These are phyloP conservation scores for Phyllostomus hastatus DNA, from an alignment of 2,113 vertebrate species.

Conservation along the genomic window DNA sequence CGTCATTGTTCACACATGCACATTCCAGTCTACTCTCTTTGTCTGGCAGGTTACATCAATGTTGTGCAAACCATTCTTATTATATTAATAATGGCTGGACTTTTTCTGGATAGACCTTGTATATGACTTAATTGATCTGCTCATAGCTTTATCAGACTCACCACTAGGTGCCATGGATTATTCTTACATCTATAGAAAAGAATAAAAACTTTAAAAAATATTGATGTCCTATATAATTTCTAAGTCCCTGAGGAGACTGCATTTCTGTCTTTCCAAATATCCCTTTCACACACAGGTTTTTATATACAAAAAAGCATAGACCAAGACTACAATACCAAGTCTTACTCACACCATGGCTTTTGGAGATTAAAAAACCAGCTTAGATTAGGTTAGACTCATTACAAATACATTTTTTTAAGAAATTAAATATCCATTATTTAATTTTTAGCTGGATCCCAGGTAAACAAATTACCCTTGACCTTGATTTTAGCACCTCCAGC, in stretches of 20 bases:
- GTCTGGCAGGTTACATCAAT: too few relatives aligned
- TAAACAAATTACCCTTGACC: background rate
- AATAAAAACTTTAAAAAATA: conserved; percentile 1
- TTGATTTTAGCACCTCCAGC: background rate
- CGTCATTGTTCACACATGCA: too few relatives aligned
- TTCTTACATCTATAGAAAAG: background rate
- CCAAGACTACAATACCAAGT: background rate
- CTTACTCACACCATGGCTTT: background rate
- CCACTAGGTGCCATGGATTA: background rate
- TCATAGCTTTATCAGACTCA: background rate
- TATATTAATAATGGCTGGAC: too few relatives aligned
- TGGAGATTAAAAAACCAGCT: background rate
- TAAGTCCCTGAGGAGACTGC: background rate
- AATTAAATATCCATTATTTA: background rate
- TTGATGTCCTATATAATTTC: background rate
- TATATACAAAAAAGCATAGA: background rate
- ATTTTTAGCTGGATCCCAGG: background rate
- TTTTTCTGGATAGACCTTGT: too few relatives aligned
- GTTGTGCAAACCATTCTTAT: too few relatives aligned
- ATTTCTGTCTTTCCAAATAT: background rate
- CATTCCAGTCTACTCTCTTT: too few relatives aligned
- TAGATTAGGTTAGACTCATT: background rate
- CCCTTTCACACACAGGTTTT: background rate
- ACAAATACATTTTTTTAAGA: background rate
- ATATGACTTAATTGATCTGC: background rate